Percentiles rank a stretch among this genome's conserved stretches.
Conservation (phyloP, 1,140 invertebrate species). For the Cyphomyrmex costatus region DNA sequence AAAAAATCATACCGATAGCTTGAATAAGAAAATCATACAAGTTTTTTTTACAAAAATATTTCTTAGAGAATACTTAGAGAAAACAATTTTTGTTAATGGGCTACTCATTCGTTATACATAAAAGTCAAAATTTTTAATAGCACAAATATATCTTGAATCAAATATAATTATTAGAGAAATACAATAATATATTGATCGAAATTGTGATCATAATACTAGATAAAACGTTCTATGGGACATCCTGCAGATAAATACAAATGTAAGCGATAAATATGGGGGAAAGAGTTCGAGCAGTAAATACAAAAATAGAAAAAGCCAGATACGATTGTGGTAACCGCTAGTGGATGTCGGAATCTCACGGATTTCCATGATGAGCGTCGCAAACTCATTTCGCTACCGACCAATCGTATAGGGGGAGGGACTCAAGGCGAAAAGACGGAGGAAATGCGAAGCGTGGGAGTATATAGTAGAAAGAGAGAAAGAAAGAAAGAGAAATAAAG, state of each 20-base stretch:
- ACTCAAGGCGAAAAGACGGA: conserved; percentile 25
- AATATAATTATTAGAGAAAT: not conserved
- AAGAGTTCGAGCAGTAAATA: conserved; percentile 38
- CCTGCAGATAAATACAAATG: conserved; percentile 34
- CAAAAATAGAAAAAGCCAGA: conserved; percentile 30
- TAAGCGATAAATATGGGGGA: not conserved
- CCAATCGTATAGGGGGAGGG: conserved; percentile 7
- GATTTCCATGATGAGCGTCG: conserved; percentile 50
- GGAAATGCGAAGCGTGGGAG: conserved; percentile 46
- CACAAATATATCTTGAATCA: not conserved
- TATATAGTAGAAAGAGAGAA: conserved; percentile 25
- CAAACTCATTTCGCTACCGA: conserved; percentile 47
- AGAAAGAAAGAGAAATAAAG: conserved; percentile 35
- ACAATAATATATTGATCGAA: not conserved
- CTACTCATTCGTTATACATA: not conserved
- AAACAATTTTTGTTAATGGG: too few species aligned
- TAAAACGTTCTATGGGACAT: not conserved
- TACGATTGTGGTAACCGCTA: conserved; percentile 1
- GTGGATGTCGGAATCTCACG: conserved; percentile 18
- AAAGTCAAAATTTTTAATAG: not conserved
- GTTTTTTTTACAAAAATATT: too few species aligned
- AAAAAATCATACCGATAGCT: too few species aligned
- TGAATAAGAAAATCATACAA: too few species aligned
- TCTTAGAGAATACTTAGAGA: too few species aligned
- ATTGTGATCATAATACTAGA: not conserved